These are phyloP conservation scores for Pipistrellus pipistrellus DNA, from an alignment of 2,797 vertebrate genomes.

Conservation along the genomic window DNA sequence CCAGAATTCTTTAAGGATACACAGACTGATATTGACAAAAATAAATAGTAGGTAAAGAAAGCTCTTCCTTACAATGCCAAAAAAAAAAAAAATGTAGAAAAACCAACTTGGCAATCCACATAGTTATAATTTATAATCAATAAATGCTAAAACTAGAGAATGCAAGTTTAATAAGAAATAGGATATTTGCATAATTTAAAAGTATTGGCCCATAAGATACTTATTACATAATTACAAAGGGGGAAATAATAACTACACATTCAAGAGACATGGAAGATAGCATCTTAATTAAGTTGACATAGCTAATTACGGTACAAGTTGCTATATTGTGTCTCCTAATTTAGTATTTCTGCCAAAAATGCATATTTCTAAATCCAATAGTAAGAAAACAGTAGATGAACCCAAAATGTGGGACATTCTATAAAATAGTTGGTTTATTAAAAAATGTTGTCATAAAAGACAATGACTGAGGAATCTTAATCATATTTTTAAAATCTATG, in stretches of 20 bases:
- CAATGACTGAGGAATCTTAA: background rate
- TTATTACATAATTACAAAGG: background rate
- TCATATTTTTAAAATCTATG: no score
- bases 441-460: slow-evolving; percentile 32
- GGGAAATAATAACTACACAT: background rate
- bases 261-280: background rate
- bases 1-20: background rate
- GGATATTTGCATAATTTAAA: background rate
- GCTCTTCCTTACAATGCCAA: background rate
- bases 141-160: slow-evolving; percentile 7
- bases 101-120: background rate
- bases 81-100: background rate
- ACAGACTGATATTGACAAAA: background rate
- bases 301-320: background rate
- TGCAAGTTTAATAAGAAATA: slow-evolving; percentile 22
- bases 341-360: background rate
- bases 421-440: slow-evolving; percentile 20
- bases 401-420: background rate
- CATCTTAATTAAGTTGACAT: background rate
- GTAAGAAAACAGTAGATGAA: slow-evolving; percentile 14
- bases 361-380: slow-evolving; percentile 26
- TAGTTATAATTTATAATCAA: background rate
- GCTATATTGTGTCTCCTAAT: background rate
- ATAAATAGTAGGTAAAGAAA: background rate
- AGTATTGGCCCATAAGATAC: background rate